Conservation (phyloP, 2,113 vertebrate genomes). For the Formicarius rufipectus region DNA sequence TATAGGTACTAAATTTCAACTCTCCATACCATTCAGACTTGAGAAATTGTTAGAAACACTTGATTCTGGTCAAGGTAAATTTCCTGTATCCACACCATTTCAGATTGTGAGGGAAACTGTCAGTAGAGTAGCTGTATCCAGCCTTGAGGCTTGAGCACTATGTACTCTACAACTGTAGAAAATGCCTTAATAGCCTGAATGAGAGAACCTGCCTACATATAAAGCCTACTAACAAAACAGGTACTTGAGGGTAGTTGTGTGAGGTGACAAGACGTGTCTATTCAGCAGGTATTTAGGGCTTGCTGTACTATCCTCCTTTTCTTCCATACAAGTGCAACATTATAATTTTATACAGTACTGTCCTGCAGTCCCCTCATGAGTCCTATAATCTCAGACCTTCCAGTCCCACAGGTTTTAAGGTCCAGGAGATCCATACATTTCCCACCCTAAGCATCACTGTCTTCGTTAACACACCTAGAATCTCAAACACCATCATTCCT, state of each 20-base stretch:
- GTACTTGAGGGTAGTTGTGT: neutral
- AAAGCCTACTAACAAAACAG: neutral
- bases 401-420: neutral
- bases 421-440: neutral
- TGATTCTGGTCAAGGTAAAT: neutral
- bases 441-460: neutral
- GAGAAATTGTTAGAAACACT: neutral
- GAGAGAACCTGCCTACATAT: neutral
- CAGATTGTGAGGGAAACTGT: neutral
- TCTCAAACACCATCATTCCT: neutral
- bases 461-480: neutral
- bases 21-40: neutral
- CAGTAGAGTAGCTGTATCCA: neutral
- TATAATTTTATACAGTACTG: neutral
- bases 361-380: neutral
- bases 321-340: neutral
- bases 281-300: neutral
- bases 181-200: neutral
- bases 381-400: neutral
- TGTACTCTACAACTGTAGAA: neutral
- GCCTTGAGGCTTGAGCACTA: neutral
- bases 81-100: neutral
- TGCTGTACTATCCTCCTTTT: neutral
- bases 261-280: neutral
- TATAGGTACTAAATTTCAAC: neutral